Conservation (phyloP, 2,113 vertebrate species). For the Hypanus sabinus region DNA sequence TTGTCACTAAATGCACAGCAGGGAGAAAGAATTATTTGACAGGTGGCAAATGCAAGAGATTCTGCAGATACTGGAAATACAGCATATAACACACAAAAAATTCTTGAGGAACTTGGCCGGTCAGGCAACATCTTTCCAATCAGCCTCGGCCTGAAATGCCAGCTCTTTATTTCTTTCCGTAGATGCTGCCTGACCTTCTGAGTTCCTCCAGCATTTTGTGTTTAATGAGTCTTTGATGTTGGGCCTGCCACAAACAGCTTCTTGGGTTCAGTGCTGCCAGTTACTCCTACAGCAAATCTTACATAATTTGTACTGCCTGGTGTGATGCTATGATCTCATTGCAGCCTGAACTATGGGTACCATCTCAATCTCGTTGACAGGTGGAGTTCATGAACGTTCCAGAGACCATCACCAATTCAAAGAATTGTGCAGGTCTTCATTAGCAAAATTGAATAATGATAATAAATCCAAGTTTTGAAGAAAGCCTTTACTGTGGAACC, state of each 20-base stretch:
- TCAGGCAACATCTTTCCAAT: too few relatives aligned
- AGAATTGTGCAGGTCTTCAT: not conserved
- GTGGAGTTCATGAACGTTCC: not conserved
- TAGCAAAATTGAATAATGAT: not conserved
- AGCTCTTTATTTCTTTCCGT: too few relatives aligned
- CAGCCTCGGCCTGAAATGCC: too few relatives aligned
- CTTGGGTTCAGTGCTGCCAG: not conserved
- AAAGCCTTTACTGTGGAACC: not conserved
- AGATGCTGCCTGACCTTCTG: too few relatives aligned
- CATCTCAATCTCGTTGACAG: not conserved
- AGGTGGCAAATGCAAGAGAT: not conserved
- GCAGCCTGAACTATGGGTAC: not conserved
- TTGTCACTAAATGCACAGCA: not conserved
- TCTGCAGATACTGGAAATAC: too few relatives aligned
- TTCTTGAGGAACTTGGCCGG: too few relatives aligned
- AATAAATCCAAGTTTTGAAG: not conserved
- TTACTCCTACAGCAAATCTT: not conserved
- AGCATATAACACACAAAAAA: too few relatives aligned
- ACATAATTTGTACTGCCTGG: not conserved
- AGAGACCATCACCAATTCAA: not conserved
- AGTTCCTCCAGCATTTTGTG: too few relatives aligned
- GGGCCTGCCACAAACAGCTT: not conserved
- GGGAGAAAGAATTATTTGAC: not conserved
- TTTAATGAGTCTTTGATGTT: not conserved
- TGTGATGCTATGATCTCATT: not conserved